Evolutionary conservation across 2,888 invertebrate species (phyloP).

Genomic region (Rhagonycha fulva): DNA sequence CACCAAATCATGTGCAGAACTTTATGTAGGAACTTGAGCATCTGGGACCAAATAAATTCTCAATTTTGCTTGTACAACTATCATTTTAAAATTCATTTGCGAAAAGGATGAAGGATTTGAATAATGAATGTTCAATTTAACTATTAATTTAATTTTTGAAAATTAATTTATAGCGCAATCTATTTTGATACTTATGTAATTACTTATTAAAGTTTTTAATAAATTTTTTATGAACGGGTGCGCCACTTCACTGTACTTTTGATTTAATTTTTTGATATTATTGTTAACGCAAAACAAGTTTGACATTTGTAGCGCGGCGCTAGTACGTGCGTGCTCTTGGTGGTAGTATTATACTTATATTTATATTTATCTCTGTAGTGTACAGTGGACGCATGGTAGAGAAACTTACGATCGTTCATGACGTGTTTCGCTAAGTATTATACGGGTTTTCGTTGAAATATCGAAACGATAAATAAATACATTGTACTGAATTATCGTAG

Average conservation of each 20-base stretch:
- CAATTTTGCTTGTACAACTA: not conserved
- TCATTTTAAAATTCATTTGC: not conserved
- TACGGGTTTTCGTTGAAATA: slow-evolving; percentile 41
- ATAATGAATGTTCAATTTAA: too few relatives aligned
- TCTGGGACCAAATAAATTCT: not conserved
- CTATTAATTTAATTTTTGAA: too few relatives aligned
- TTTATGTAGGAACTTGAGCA: not conserved
- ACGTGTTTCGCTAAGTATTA: slow-evolving; percentile 33
- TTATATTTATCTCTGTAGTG: slow-evolving; percentile 31
- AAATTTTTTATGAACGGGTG: not conserved
- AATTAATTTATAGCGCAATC: too few relatives aligned
- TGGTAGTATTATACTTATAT: not conserved
- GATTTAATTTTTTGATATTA: not conserved
- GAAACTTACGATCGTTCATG: slow-evolving; percentile 26
- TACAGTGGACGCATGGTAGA: slow-evolving; percentile 29
- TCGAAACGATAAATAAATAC: slow-evolving; percentile 49
- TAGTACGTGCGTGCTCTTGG: not conserved
- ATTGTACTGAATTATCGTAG: slow-evolving; percentile 49
- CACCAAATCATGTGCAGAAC: not conserved
- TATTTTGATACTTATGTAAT: not conserved
- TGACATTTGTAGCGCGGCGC: not conserved
- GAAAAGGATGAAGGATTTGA: not conserved
- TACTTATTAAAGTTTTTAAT: not conserved
- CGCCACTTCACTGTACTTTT: too few relatives aligned
- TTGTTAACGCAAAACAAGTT: not conserved